Evolutionary conservation across 1,140 invertebrate species (phyloP), one percentile per base, ranked within the genome.

Genomic region (Heterodera schachtii): DNA sequence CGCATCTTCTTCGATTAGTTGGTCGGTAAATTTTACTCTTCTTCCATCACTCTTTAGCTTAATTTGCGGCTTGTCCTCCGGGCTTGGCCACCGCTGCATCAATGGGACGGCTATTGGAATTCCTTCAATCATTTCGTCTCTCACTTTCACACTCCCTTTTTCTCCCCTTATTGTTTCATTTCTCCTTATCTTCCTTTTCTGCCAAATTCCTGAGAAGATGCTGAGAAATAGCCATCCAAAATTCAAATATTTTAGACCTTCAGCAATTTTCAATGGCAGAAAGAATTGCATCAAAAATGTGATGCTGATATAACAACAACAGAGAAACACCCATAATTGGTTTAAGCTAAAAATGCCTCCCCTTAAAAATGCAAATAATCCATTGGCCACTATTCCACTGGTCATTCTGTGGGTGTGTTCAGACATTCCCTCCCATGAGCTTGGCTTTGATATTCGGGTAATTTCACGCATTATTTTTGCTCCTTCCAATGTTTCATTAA

Each of bases 311-410:
- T 71, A 71, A 71, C 31, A 41, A 46, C 69, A 71, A 71, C 69
- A 71, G 0, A 46, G 9, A 31, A 71, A 71, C 13, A 71, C 19
- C 69, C 69, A 71, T 3, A 71, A 9, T 3, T 71, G 69, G 44
- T 71, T 71, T 21, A 46, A 11, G 13, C 43, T 47, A 6, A 76
- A 67, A 76, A 76, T 60, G 21, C 75, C 75, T 16, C 52, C 52
- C 21, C 52, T 69, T 64, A 76, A 31, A 49, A 76, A 76, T 19
- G 75, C 44, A 60, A 76, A 76, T 47, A 76, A n/a, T 3, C 75
- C 75, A 19, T 47, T 52, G 6, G 75, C 44, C 13, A 76, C 75
- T 11, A 76, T 76, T 43, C 49, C 49, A 5, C 43, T 49, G 5
- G 75, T 49, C 7, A 76, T 19, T 19, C 43, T 11, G n/a, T 76